These are phyloP conservation scores for Scomber japonicus DNA, from an alignment of 2,113 vertebrate genomes.

Conservation along the genomic window DNA sequence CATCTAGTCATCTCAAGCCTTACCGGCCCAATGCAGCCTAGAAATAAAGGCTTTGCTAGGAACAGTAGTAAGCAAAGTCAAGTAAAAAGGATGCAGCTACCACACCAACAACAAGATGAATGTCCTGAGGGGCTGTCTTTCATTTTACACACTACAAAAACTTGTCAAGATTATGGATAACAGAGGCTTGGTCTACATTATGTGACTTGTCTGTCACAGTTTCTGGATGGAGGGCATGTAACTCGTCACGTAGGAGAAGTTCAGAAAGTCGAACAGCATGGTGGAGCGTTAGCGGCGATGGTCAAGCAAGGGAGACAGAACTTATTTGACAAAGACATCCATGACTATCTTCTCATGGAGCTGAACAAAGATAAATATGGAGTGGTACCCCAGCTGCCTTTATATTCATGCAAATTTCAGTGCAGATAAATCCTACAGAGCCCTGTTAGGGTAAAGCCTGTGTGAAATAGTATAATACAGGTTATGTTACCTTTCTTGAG, in stretches of 20 bases:
- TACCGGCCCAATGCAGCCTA: not conserved
- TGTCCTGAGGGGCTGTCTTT: no score
- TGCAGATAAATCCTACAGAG: slow-evolving; percentile 30
- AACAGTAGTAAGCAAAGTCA: no score
- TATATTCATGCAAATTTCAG: slow-evolving; percentile 44
- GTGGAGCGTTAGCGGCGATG: not conserved
- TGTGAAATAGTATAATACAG: slow-evolving; percentile 11
- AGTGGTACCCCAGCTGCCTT: slow-evolving; percentile 18
- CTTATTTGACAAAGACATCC: slow-evolving; percentile 19
- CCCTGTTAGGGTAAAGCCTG: slow-evolving; percentile 22
- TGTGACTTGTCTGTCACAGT: no score
- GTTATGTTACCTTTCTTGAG: slow-evolving; percentile 90
- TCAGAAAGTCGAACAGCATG: not conserved
- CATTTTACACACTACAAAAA: not conserved
- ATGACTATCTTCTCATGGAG: not conserved
- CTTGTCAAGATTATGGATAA: not conserved
- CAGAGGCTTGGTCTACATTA: not conserved
- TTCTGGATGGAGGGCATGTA: no score
- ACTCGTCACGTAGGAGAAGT: not conserved
- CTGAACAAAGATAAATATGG: slow-evolving; percentile 36
- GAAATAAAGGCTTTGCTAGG: not conserved
- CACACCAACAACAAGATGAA: not conserved
- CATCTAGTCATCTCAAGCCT: not conserved
- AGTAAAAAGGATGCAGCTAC: not conserved
- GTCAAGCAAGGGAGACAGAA: slow-evolving; percentile 11